Evolutionary conservation across 2,888 invertebrate species (phyloP), one percentile per base, ranked within the genome.

Genomic region (Ophion costatus): DNA sequence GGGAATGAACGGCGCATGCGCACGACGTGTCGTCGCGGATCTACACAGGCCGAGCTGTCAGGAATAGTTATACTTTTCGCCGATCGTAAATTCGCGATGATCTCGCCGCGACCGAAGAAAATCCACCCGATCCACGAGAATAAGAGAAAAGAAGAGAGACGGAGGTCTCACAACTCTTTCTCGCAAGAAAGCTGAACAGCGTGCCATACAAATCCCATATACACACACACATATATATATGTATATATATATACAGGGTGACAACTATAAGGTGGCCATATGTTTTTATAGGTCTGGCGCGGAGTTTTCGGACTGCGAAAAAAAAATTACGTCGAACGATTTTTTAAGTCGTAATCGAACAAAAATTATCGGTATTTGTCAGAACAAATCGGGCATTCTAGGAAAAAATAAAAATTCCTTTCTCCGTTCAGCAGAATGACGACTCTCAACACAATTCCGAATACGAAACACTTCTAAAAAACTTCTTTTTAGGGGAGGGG

Each of bases 21-120:
- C 83, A 20, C 57, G 64, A 42, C 56, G 71, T 61, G 66, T 75
- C 75, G 80, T 75, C 76, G 77, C 70, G 63, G 63, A 61, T 63
- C 64, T 66, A 80, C 76, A 66, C 76, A 56, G 56, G 56, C 29
- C 1, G 81, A 76, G 76, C 82, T 79, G 80, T 85, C 85, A 63
- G 73, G 80, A 38, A 87, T 87, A 87, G 87, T 86, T 87, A 87
- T 86, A 86, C 87, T 84, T 87, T 86, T 86, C 75, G 85, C 80
- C 76, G 83, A 73, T 77, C 85, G 83, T 87, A 87, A 87, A 87
- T 87, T 83, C 83, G 74, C 66, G 82, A 84, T 85, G 80, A 82
- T 80, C 82, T 83, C 83, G 70, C 71, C 61, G 33, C 69, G 63
- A 61, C 63, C 59, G 66, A 66, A 56, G 71, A 82, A 84, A 74